Evolutionary conservation across 2,888 invertebrate species (phyloP).

Genomic region (Tinea pellionella): DNA sequence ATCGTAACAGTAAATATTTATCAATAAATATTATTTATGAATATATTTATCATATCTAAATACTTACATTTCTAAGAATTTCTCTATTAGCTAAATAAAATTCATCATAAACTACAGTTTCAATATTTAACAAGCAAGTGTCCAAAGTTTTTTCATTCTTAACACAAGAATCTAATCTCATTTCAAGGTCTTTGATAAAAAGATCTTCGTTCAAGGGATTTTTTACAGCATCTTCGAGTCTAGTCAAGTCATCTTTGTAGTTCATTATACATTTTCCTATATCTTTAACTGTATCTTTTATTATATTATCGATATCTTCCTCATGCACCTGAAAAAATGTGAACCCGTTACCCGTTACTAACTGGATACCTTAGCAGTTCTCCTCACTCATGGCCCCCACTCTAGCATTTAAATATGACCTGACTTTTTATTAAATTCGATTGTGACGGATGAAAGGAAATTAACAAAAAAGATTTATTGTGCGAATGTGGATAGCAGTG

Average conservation of each 20-base stretch:
- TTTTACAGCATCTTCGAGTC: constrained; percentile 19
- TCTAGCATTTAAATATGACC: too few relatives aligned
- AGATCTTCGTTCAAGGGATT: constrained; percentile 24
- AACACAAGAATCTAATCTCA: constrained; percentile 26
- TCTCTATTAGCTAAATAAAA: constrained; percentile 24
- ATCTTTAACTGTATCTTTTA: constrained; percentile 23
- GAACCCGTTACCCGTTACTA: too few relatives aligned
- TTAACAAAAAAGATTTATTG: too few relatives aligned
- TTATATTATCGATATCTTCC: constrained; percentile 23
- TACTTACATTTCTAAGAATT: constrained; percentile 30
- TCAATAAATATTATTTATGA: too few relatives aligned
- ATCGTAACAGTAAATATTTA: too few relatives aligned
- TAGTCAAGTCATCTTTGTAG: constrained; percentile 21
- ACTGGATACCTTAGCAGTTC: too few relatives aligned
- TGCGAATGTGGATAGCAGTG: too few relatives aligned
- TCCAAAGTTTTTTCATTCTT: constrained; percentile 22
- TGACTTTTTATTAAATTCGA: too few relatives aligned
- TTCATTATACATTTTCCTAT: constrained; percentile 28
- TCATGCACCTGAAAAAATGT: constrained; percentile 28
- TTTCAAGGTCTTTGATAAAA: constrained; percentile 25
- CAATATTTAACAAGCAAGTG: constrained; percentile 27
- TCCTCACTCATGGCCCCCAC: too few relatives aligned
- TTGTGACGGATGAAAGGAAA: too few relatives aligned
- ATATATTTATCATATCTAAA: too few relatives aligned
- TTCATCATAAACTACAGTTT: constrained; percentile 25